These are phyloP conservation scores for Montipora foliosa DNA, from an alignment of 64 coral and sea anemone species.

Conservation along the genomic window DNA sequence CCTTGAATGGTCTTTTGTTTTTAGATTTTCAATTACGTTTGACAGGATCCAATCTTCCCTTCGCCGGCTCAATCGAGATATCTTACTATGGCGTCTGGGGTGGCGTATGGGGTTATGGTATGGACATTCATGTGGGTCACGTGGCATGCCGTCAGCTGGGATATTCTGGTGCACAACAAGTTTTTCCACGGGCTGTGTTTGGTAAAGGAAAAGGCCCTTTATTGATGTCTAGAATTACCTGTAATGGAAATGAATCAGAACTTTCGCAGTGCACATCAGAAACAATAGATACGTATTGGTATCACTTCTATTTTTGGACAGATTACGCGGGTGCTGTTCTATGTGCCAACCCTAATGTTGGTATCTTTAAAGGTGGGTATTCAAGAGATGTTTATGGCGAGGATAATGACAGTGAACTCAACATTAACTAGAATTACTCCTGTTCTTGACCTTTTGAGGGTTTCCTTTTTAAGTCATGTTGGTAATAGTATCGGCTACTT, in stretches of 20 bases:
- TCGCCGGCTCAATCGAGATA: not conserved
- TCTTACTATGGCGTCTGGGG: conserved; percentile 8
- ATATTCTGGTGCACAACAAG: not conserved
- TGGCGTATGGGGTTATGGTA: not conserved
- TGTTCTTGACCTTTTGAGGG: too few species aligned
- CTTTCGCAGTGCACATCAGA: not conserved
- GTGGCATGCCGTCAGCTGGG: conserved; percentile 17
- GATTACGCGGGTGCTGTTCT: not conserved
- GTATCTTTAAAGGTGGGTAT: too few species aligned
- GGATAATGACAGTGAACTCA: too few species aligned
- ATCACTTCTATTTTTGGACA: too few species aligned
- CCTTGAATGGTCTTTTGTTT: not conserved
- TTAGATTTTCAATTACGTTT: conserved; percentile 9
- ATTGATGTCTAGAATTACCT: not conserved
- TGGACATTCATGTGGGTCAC: not conserved
- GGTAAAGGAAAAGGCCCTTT: not conserved
- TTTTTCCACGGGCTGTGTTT: not conserved
- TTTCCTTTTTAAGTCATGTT: too few species aligned
- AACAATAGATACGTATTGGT: not conserved
- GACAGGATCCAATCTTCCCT: not conserved
- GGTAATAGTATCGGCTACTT: too few species aligned
- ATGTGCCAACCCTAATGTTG: not conserved
- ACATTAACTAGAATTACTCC: too few species aligned
- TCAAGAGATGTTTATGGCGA: too few species aligned
- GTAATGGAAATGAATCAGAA: conserved; percentile 15